Conservation (phyloP, 2,888 invertebrate genomes). For the Spicauda simplicius region DNA sequence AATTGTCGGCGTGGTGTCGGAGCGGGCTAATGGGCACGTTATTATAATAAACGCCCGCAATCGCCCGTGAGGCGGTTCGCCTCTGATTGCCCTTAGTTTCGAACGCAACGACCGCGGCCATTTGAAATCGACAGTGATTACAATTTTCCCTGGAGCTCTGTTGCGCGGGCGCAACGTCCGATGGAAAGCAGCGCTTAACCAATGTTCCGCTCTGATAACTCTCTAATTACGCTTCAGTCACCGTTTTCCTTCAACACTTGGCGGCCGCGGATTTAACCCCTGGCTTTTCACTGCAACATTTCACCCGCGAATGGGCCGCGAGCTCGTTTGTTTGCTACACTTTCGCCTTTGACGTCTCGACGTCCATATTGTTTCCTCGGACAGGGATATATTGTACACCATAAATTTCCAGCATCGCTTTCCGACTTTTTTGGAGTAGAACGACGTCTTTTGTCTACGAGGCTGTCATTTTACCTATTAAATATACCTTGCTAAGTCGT, state of each 20-base stretch:
- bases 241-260: constrained; percentile 80
- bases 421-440: constrained; percentile 52
- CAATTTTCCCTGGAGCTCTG: constrained; percentile 80
- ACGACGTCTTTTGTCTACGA: constrained; percentile 45
- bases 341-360: constrained; percentile 70
- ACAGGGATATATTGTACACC: constrained; percentile 52
- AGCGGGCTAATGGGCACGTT: constrained; percentile 51
- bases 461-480: constrained; percentile 20
- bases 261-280: constrained; percentile 72
- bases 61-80: constrained; percentile 46
- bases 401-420: constrained; percentile 45
- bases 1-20: constrained; percentile 55
- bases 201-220: constrained; percentile 84
- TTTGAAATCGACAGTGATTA: constrained; percentile 84
- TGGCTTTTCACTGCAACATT: constrained; percentile 75
- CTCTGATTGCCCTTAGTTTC: constrained; percentile 64
- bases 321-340: constrained; percentile 72
- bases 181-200: constrained; percentile 84
- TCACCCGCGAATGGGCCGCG: constrained; percentile 64
- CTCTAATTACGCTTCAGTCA: constrained; percentile 76
- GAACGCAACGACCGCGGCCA: constrained; percentile 68
- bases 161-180: constrained; percentile 82
- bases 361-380: constrained; percentile 43
- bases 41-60: constrained; percentile 57
- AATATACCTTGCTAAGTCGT: not conserved